A percentile compares a stretch with the other conserved stretches of the same genome.
Conservation (phyloP, 2,113 vertebrate genomes). For the Lepus americanus region DNA sequence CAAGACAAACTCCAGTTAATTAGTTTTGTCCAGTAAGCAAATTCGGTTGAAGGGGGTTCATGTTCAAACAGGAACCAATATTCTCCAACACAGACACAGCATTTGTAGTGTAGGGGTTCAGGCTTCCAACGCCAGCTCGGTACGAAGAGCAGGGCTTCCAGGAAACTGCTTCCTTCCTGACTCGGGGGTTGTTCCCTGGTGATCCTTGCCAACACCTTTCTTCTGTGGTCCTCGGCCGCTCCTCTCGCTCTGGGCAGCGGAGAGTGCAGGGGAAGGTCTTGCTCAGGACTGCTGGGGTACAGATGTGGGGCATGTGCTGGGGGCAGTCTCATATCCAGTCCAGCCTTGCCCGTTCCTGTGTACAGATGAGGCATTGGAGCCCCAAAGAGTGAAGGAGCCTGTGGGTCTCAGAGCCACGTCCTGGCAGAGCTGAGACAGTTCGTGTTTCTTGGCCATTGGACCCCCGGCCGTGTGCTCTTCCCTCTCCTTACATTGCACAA, state of each 20-base stretch:
- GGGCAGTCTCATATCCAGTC: background rate
- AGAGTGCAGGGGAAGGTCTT: background rate
- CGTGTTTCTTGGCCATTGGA: background rate
- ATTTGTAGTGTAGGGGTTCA: background rate
- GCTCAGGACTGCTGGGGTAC: background rate
- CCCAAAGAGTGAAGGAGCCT: background rate
- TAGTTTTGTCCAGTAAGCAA: background rate
- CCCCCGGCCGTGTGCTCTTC: background rate
- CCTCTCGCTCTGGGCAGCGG: background rate
- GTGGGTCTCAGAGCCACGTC: background rate
- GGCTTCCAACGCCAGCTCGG: background rate
- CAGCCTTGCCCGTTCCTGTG: background rate
- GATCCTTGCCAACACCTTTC: background rate
- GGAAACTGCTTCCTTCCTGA: background rate
- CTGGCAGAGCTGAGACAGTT: background rate
- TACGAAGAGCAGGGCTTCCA: too few species aligned
- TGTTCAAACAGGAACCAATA: background rate
- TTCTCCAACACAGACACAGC: background rate
- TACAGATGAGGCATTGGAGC: background rate
- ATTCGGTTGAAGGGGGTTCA: background rate
- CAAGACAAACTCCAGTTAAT: background rate
- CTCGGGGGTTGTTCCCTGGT: background rate
- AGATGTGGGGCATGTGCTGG: too few species aligned
- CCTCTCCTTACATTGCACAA: background rate
- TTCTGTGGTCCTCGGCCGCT: background rate